Conservation (phyloP, 1,140 invertebrate genomes). For the Panulirus ornatus region DNA sequence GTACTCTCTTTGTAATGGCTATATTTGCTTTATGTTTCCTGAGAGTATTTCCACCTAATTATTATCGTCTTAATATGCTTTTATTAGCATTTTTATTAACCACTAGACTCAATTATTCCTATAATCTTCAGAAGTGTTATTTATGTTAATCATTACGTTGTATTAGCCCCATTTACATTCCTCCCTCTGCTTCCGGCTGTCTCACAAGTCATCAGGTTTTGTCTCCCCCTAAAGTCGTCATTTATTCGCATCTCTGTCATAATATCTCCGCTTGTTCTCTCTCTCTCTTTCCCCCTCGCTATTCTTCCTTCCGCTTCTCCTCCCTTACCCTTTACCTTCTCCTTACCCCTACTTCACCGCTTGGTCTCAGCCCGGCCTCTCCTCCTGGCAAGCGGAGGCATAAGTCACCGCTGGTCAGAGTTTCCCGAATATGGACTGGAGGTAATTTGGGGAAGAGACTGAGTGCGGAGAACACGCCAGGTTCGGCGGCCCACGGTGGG, state of each 20-base stretch:
- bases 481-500: not conserved
- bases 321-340: not conserved
- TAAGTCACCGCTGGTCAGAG: slow-evolving; percentile 37
- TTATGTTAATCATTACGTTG: too few relatives aligned
- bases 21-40: too few relatives aligned
- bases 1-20: too few relatives aligned
- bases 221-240: not conserved
- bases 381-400: not conserved
- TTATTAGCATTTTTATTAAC: too few relatives aligned
- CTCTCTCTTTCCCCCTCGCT: not conserved
- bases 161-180: too few relatives aligned
- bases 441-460: slow-evolving; percentile 32
- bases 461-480: not conserved
- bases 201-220: not conserved
- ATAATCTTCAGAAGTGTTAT: too few relatives aligned
- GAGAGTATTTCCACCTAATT: too few relatives aligned
- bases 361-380: not conserved
- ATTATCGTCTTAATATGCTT: too few relatives aligned
- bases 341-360: not conserved
- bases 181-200: slow-evolving; percentile 4
- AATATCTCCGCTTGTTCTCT: slow-evolving; percentile 15
- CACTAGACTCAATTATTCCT: too few relatives aligned
- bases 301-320: slow-evolving; percentile 9
- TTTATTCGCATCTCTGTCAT: not conserved
- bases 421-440: slow-evolving; percentile 40